phyloP scores from a whole-genome alignment of 1,140 invertebrate genomes.

The Thrips palmi region DNA sequence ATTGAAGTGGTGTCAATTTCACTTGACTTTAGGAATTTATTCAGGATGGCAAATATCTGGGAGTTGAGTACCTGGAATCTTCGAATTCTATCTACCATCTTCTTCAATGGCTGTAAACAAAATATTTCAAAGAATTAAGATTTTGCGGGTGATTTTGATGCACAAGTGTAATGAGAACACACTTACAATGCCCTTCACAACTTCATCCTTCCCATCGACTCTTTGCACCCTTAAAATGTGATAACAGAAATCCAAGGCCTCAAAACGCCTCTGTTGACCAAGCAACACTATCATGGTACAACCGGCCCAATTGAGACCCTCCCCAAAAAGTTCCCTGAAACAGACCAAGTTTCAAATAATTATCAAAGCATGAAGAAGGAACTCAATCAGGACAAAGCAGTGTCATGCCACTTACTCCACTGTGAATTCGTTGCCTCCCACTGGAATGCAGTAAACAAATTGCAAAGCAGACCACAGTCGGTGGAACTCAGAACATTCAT shows the following conservation, averaged over 20 bases:
- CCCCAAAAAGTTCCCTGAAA: constrained; percentile 83
- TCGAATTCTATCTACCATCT: constrained; percentile 90
- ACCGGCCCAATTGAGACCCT: constrained; percentile 97
- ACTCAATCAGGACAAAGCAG: too few relatives aligned
- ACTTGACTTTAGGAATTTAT: constrained; percentile 72
- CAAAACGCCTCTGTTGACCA: constrained; percentile 87
- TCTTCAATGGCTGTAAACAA: constrained; percentile 61
- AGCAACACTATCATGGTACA: constrained; percentile 91
- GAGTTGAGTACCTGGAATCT: constrained; percentile 95
- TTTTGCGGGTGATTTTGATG: too few relatives aligned
- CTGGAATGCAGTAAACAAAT: constrained; percentile 92
- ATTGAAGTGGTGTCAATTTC: constrained; percentile 70
- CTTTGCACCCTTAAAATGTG: constrained; percentile 88
- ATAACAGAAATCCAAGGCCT: constrained; percentile 95
- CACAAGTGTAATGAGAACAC: constrained; percentile 8
- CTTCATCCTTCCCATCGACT: constrained; percentile 87
- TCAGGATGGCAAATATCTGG: constrained; percentile 90
- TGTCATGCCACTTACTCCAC: constrained; percentile 84
- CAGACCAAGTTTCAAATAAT: constrained; percentile 2
- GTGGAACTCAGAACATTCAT: constrained; percentile 93
- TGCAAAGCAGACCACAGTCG: constrained; percentile 92
- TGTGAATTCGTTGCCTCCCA: constrained; percentile 88
- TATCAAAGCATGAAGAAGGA: background rate
- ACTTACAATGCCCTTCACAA: constrained; percentile 87
- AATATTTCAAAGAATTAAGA: constrained; percentile 2